These are phyloP conservation scores for Rhinella marina DNA, from an alignment of 2,797 vertebrate species.

Conservation along the genomic window DNA sequence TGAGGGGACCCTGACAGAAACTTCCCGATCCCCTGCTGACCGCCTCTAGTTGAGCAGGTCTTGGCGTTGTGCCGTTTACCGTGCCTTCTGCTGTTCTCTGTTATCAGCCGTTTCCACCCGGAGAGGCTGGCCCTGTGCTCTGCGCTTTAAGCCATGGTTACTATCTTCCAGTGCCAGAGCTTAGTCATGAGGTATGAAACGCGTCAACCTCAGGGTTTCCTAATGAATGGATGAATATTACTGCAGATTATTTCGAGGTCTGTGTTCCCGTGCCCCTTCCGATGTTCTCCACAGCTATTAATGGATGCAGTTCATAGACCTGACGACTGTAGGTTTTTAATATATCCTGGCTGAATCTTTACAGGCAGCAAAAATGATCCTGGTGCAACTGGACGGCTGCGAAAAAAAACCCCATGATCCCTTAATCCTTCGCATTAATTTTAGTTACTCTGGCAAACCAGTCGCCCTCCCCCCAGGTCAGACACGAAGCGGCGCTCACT, in stretches of 20 bases:
- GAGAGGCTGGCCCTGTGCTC: too few relatives aligned
- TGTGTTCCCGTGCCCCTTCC: neutral
- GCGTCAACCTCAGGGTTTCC: neutral
- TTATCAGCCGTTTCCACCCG: neutral
- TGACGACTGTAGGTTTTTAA: conserved; percentile 1
- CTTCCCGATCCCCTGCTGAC: neutral
- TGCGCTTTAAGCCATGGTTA: neutral
- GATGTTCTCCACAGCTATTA: conserved; percentile 6
- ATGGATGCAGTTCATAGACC: conserved; percentile 5
- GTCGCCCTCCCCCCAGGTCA: conserved; percentile 14
- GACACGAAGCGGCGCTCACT: neutral
- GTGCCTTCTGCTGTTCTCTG: neutral
- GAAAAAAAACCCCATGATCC: conserved; percentile 22
- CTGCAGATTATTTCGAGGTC: neutral
- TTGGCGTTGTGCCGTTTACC: too few relatives aligned
- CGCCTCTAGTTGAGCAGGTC: too few relatives aligned
- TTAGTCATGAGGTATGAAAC: neutral
- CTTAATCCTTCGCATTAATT: conserved; percentile 33
- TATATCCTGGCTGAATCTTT: conserved; percentile 16
- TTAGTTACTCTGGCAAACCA: conserved; percentile 36
- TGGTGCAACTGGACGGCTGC: neutral
- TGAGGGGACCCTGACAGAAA: neutral
- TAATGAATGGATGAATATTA: neutral
- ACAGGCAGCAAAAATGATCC: conserved; percentile 38
- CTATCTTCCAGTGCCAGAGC: neutral